phyloP scores from a whole-genome alignment of 2,888 invertebrate species.

The Standfussiana lucernea region DNA sequence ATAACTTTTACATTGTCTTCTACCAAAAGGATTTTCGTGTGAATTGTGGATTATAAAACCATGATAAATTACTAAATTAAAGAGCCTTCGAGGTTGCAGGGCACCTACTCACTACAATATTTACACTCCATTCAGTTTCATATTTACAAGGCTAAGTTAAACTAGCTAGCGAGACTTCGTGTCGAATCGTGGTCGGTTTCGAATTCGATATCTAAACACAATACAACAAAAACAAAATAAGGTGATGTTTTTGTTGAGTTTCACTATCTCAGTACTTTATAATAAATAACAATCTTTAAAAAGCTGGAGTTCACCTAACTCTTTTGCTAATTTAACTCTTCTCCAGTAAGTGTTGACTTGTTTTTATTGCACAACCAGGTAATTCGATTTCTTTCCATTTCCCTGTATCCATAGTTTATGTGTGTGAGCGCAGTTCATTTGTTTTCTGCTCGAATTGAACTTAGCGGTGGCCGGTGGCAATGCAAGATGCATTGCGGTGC shows the following conservation, averaged over 20 bases:
- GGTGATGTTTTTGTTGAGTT: neutral
- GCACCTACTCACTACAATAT: neutral
- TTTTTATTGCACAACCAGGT: slow-evolving; percentile 1
- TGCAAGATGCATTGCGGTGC: slow-evolving; percentile 24
- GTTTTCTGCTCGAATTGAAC: slow-evolving; percentile 16
- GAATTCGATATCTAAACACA: neutral
- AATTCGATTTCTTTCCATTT: slow-evolving; percentile 37
- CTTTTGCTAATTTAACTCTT: slow-evolving; percentile 9
- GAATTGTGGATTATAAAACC: neutral
- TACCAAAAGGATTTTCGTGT: slow-evolving; percentile 2
- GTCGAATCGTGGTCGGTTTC: neutral
- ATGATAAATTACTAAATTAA: slow-evolving; percentile 1
- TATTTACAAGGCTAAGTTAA: neutral
- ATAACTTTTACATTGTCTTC: neutral
- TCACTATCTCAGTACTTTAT: neutral
- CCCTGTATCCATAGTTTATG: slow-evolving; percentile 21
- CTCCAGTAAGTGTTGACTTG: slow-evolving; percentile 4
- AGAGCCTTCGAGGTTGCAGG: neutral
- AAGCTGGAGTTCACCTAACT: neutral
- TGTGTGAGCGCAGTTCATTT: slow-evolving; percentile 32
- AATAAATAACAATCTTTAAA: neutral
- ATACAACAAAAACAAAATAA: neutral
- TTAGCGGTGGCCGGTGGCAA: slow-evolving; percentile 10
- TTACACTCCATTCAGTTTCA: neutral
- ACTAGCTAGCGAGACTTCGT: neutral